phyloP scores from a whole-genome alignment of 2,888 invertebrate genomes.

The Saturnia japonica region DNA sequence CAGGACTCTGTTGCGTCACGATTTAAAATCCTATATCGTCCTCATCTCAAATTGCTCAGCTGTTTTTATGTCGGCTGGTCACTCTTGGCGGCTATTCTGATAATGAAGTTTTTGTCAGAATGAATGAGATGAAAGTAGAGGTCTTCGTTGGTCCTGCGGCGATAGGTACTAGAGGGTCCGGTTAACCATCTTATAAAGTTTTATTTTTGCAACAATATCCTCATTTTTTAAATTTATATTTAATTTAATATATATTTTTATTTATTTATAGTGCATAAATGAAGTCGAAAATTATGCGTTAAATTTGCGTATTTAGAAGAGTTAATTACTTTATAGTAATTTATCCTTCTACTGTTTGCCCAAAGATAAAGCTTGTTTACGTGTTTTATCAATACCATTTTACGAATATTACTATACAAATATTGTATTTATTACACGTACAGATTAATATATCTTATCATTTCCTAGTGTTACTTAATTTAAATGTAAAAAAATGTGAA shows the following conservation, averaged over 20 bases:
- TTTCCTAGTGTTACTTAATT: not conserved
- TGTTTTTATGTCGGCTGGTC: not conserved
- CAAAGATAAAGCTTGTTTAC: not conserved
- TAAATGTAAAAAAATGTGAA: constrained; percentile 4
- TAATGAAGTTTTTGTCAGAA: not conserved
- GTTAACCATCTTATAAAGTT: not conserved
- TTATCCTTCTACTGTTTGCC: not conserved
- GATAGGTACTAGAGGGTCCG: not conserved
- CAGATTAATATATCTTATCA: not conserved
- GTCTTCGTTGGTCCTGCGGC: too few relatives aligned
- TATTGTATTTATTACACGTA: not conserved
- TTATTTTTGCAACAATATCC: not conserved
- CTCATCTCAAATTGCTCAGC: not conserved
- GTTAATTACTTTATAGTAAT: too few relatives aligned
- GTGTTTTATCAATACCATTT: not conserved
- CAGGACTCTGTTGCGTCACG: not conserved
- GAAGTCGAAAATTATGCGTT: not conserved
- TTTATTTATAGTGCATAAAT: not conserved
- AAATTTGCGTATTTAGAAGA: not conserved
- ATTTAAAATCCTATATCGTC: not conserved
- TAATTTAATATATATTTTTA: too few relatives aligned
- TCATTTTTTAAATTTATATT: not conserved
- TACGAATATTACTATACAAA: not conserved
- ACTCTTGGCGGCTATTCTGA: not conserved
- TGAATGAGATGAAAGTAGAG: not conserved